These are phyloP conservation scores for Ceriagrion tenellum DNA, from an alignment of 2,888 invertebrate genomes.

Conservation along the genomic window DNA sequence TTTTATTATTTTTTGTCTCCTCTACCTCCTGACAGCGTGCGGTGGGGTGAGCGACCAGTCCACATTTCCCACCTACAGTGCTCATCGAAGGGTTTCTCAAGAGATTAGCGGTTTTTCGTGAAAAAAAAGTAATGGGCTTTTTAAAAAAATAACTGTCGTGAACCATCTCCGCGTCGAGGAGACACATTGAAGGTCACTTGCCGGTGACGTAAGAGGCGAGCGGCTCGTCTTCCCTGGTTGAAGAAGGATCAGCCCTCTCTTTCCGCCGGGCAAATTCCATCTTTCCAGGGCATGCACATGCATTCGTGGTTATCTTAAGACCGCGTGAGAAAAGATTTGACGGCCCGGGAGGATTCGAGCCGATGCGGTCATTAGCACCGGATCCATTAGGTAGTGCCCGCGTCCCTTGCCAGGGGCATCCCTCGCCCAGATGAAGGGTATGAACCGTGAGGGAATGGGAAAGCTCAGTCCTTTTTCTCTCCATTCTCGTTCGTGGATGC, in stretches of 20 bases:
- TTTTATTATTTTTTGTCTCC: background rate
- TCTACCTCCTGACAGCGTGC: background rate
- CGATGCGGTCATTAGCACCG: background rate
- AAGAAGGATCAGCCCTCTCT: background rate
- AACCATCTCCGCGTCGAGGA: background rate
- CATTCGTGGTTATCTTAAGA: background rate
- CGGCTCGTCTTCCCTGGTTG: background rate
- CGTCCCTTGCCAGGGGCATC: background rate
- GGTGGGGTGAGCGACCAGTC: background rate
- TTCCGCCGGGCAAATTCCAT: background rate
- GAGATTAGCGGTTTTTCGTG: background rate
- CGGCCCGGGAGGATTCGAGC: background rate
- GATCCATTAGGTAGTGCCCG: background rate
- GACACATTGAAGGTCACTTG: conserved; percentile 3
- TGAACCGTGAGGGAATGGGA: background rate
- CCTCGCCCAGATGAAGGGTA: background rate
- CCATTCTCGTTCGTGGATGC: background rate
- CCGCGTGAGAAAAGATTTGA: background rate
- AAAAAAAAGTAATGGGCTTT: background rate
- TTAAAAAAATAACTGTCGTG: background rate
- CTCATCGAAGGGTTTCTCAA: background rate
- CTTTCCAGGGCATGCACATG: background rate
- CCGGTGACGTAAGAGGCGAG: background rate
- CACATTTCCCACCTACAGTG: conserved; percentile 3
- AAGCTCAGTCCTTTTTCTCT: background rate